phyloP scores from a whole-genome alignment of 2,113 vertebrate genomes.

The Pantherophis guttatus region DNA sequence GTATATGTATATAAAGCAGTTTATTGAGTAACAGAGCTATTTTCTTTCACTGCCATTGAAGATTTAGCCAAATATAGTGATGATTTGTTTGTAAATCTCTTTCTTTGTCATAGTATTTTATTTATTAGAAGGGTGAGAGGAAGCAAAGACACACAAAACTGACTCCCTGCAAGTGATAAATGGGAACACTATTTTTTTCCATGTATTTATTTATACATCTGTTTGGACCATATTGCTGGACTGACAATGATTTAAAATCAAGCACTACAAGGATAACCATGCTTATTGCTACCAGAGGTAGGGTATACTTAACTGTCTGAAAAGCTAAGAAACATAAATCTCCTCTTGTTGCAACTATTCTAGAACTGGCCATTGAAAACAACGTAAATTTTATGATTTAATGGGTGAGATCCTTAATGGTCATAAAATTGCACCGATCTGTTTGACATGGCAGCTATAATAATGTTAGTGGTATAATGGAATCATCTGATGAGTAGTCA shows the following conservation, averaged over 20 bases:
- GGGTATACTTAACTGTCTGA: constrained; percentile 1
- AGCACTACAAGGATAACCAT: constrained; percentile 18
- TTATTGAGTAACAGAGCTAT: constrained; percentile 63
- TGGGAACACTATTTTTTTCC: constrained; percentile 35
- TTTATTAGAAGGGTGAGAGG: constrained; percentile 67
- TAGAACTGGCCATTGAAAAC: constrained; percentile 23
- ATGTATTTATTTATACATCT: constrained; percentile 37
- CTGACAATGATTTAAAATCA: constrained; percentile 34
- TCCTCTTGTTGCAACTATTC: not conserved
- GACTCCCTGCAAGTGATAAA: constrained; percentile 59
- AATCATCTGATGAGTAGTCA: not conserved
- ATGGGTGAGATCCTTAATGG: constrained; percentile 15
- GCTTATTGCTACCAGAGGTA: constrained; percentile 3
- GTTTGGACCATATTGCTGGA: not conserved
- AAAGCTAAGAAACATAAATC: constrained; percentile 18
- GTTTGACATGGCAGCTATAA: not conserved
- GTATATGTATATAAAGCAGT: constrained; percentile 50
- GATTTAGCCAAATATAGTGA: constrained; percentile 62
- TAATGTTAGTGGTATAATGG: not conserved
- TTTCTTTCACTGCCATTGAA: constrained; percentile 39
- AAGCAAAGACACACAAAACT: constrained; percentile 48
- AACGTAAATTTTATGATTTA: not conserved
- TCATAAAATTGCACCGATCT: rapidly evolving
- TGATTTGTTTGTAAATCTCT: constrained; percentile 70
- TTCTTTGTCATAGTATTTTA: constrained; percentile 62